These are phyloP conservation scores for Chloroclysta siterata DNA, from an alignment of 2,888 invertebrate genomes.

Conservation along the genomic window DNA sequence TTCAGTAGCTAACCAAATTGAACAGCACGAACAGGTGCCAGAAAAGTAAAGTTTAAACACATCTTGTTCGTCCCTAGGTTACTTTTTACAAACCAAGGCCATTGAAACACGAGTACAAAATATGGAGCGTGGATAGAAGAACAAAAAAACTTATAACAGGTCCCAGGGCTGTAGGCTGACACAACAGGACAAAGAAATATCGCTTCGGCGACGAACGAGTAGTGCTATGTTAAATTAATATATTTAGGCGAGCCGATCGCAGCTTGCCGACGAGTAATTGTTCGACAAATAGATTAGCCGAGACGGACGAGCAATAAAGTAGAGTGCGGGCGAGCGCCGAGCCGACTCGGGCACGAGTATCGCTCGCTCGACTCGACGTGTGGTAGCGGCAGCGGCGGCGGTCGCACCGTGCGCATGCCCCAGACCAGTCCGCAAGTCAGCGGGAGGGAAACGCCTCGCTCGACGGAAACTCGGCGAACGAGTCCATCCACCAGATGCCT, in stretches of 20 bases:
- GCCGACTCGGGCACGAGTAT: slow-evolving; percentile 47
- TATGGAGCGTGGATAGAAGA: slow-evolving; percentile 45
- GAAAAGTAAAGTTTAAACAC: slow-evolving; percentile 36
- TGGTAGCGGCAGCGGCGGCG: slow-evolving; percentile 46
- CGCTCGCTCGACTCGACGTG: slow-evolving; percentile 57
- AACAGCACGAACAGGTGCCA: slow-evolving; percentile 7
- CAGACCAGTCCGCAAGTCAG: slow-evolving; percentile 67
- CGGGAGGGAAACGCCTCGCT: slow-evolving; percentile 82
- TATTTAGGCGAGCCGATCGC: slow-evolving; percentile 53
- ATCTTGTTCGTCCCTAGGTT: slow-evolving; percentile 50
- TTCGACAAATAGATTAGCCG: slow-evolving; percentile 67
- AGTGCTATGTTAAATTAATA: slow-evolving; percentile 57
- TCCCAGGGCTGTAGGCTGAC: slow-evolving; percentile 52
- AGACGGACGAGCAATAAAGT: slow-evolving; percentile 63
- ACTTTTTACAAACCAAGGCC: slow-evolving; percentile 67
- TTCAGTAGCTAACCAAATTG: slow-evolving; percentile 12
- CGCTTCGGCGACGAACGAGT: slow-evolving; percentile 41
- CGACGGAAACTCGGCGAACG: slow-evolving; percentile 36
- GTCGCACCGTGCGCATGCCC: slow-evolving; percentile 68
- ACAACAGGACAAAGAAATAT: slow-evolving; percentile 58
- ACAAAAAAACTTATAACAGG: slow-evolving; percentile 67
- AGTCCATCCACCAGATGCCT: slow-evolving; percentile 56
- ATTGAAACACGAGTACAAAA: slow-evolving; percentile 56
- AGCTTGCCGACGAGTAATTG: slow-evolving; percentile 62
- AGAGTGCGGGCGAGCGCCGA: slow-evolving; percentile 65